Base-by-base conservation (phyloP, 2,797 vertebrate genomes). In the Sus cebifrons region DNA sequence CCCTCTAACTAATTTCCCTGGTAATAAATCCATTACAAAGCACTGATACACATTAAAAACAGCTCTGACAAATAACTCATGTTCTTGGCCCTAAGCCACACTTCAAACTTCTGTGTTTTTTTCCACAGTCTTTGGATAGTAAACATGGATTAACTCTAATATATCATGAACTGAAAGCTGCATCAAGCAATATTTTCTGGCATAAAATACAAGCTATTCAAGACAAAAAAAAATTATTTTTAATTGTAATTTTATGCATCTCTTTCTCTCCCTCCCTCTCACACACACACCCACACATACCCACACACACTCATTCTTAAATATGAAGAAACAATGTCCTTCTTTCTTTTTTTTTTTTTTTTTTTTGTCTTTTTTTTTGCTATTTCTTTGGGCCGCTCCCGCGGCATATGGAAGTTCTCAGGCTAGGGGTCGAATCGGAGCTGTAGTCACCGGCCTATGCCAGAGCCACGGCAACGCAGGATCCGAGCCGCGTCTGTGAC, bases 11-110 rank as follows among this genome's bases (percentile, higher is more conserved):
- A 91, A 93, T 84, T 86, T 96, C 6, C 20, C 44, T 65, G 52
- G 52, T 95, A 97, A 93, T 86, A 93, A 93, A 95, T 89, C 79
- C 40, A 87, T 96, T 96, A 89, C 36, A 89, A 94, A 93, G 36
- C 65, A 89, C 32, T 64, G 49, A 75, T 87, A 64, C 74, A 71
- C 60, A 91, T 95, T 85, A 91, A 86, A 92, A 93, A 82, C 25
- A 84, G 9, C 90, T 89, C 83, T 92, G 86, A 95, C 52, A 96
- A 96, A 97, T 90, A 91, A 86, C 54, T 91, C 73, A 75, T 75
- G 21, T 84, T 77, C 60, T 89, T 96, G 83, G 82, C 86, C 54
- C 20, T 11, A 54, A 95, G 83, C 64, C 65, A 93, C 36, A 18
- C 18, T 90, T 70, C 6, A 90, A 68, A 85, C 25, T 60, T 92